A percentile compares a stretch with the other conserved stretches of the same genome.
Evolutionary conservation across 2,113 vertebrate genomes (phyloP).

Genomic region (Phoxinus phoxinus): DNA sequence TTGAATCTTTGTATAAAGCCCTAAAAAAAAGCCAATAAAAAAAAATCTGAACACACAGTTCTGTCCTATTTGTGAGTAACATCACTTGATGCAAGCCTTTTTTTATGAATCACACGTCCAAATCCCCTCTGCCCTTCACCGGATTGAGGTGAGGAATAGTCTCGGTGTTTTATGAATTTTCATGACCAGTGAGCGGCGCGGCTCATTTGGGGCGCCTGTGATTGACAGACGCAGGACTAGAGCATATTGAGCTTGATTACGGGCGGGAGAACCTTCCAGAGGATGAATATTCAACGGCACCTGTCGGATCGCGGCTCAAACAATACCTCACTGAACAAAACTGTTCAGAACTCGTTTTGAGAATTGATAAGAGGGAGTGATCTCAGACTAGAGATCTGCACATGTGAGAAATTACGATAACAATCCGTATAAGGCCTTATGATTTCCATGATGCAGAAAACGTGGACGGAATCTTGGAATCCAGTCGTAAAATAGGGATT

Average conservation of each 20-base stretch:
- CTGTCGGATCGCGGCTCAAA: constrained; percentile 67
- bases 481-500: too few relatives aligned
- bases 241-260: constrained; percentile 78
- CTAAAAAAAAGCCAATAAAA: too few relatives aligned
- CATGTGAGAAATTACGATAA: too few relatives aligned
- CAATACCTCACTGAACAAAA: too few relatives aligned
- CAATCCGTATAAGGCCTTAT: too few relatives aligned
- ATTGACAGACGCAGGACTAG: constrained; percentile 72
- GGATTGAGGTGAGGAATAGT: constrained; percentile 43
- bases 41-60: not conserved
- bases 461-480: too few relatives aligned
- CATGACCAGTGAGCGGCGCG: constrained; percentile 60
- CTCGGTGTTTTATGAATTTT: constrained; percentile 61
- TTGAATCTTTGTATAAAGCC: too few relatives aligned
- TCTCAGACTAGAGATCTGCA: too few relatives aligned
- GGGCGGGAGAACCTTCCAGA: constrained; percentile 63
- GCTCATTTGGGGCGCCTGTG: constrained; percentile 67
- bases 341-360: not conserved
- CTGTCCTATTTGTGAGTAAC: not conserved
- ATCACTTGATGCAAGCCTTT: not conserved
- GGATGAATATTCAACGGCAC: constrained; percentile 79
- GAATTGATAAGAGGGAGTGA: not conserved
- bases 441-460: too few relatives aligned
- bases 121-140: constrained; percentile 46
- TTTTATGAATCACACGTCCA: not conserved